These are phyloP conservation scores for Glaucopsyche alexis DNA, from an alignment of 2,888 invertebrate species.

Conservation along the genomic window DNA sequence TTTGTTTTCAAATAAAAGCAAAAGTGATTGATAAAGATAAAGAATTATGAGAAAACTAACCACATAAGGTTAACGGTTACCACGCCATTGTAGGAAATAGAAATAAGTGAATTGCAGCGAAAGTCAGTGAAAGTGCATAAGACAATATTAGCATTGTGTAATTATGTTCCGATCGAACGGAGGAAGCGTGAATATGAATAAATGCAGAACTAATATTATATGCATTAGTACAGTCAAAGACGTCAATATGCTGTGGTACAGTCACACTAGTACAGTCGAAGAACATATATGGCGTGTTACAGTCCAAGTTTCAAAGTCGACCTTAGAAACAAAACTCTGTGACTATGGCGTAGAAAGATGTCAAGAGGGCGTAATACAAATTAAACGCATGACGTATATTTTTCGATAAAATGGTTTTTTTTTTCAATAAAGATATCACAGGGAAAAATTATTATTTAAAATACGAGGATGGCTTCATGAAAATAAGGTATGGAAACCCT, in stretches of 20 bases:
- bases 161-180: not conserved
- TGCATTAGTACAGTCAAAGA: not conserved
- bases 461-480: too few relatives aligned
- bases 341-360: too few relatives aligned
- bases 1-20: conserved; percentile 1
- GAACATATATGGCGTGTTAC: not conserved
- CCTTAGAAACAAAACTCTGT: too few relatives aligned
- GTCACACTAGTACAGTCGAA: not conserved
- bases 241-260: not conserved
- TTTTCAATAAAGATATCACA: too few relatives aligned
- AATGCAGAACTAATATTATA: not conserved
- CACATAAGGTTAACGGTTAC: conserved; percentile 19
- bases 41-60: conserved; percentile 15
- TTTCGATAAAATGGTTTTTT: too few relatives aligned
- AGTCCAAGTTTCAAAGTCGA: too few relatives aligned
- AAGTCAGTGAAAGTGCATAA: conserved; percentile 36
- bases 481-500: too few relatives aligned
- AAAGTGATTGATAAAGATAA: conserved; percentile 5
- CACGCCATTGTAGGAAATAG: conserved; percentile 23
- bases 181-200: not conserved
- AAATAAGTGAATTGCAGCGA: conserved; percentile 34
- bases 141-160: conserved; percentile 30
- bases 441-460: too few relatives aligned
- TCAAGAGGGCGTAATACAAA: too few relatives aligned
- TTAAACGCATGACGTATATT: too few relatives aligned